Evolutionary conservation across 1,140 invertebrate species (phyloP), one percentile per base, ranked within the genome.

Genomic region (Portunus trituberculatus): DNA sequence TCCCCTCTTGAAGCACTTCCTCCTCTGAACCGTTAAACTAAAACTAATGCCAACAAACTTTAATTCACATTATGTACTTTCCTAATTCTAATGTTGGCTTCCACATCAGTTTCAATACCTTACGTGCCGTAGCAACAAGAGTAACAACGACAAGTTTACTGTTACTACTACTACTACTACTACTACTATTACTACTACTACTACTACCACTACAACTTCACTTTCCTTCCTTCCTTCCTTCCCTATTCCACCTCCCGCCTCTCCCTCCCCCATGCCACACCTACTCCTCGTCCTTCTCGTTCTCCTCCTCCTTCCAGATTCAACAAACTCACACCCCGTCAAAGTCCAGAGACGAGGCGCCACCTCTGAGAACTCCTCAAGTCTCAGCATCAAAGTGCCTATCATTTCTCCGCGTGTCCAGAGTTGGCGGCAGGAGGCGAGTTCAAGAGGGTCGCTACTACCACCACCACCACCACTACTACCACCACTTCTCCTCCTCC

Each of bases 401-500:
- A 91, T 91, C 89, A 91, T 91, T 91, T 91, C 89, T 91, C 89
- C 89, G 14, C 7, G 89, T 91, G 48, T n/a, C 89, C 48, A 91
- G 89, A 59, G 46, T 91, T 91, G 89, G n/a, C 29, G 59, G 59
- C 29, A 31, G 10, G 52, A 59, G 52, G 52, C 52, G 16, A 59
- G 52, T 59, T 91, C 89, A 20, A 45, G n/a, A 28, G 28, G 32
- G n/a, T 48, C 88, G 25, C 32, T n/a, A 76, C 67, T n/a, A 76
- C 67, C n/a, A 76, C 67, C 20, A 76, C 67, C n/a, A 25, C 67
- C n/a, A 76, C 67, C n/a, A n/a, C 67, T 8, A 76, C 67, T 76
- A n/a, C 7, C 8, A 2, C 67, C n/a, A 8, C 67, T n/a, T 8
- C 67, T 20, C n/a, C 67, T 76, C 52, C 8, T 20, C 20, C 0